Conservation (phyloP, 2,888 invertebrate species). For the Drosophila helvetica region DNA sequence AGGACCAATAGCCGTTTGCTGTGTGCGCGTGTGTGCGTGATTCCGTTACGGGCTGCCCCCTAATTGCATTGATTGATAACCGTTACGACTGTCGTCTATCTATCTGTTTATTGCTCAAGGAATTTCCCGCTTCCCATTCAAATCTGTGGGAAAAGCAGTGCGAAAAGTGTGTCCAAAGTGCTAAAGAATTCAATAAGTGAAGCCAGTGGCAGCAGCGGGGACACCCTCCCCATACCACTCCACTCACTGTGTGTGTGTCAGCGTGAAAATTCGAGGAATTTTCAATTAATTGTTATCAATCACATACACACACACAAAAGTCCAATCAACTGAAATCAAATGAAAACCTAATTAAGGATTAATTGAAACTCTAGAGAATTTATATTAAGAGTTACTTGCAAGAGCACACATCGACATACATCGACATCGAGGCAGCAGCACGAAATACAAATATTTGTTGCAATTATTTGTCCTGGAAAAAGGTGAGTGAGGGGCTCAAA, state of each 20-base stretch:
- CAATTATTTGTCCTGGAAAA: slow-evolving; percentile 6
- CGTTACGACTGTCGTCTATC: slow-evolving; percentile 25
- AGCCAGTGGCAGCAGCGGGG: slow-evolving; percentile 26
- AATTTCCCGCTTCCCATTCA: slow-evolving; percentile 25
- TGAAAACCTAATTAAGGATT: slow-evolving; percentile 49
- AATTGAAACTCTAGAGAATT: slow-evolving; percentile 34
- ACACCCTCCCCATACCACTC: slow-evolving; percentile 13
- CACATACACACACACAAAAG: neutral
- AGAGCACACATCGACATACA: too few species aligned
- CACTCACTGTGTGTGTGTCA: slow-evolving; percentile 19
- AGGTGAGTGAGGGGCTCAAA: slow-evolving; percentile 15
- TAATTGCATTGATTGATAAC: slow-evolving; percentile 62
- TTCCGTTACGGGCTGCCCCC: neutral
- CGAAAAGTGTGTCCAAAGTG: slow-evolving; percentile 60
- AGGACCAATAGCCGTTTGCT: neutral
- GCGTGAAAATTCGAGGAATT: slow-evolving; percentile 37
- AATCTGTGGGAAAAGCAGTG: slow-evolving; percentile 19
- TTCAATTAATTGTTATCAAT: slow-evolving; percentile 47
- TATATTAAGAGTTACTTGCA: slow-evolving; percentile 6
- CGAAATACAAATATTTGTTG: neutral
- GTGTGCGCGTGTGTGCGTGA: slow-evolving; percentile 22
- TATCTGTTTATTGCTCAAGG: neutral
- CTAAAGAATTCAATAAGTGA: slow-evolving; percentile 32
- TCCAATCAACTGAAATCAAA: slow-evolving; percentile 17
- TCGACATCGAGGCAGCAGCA: neutral